Evolutionary conservation across 2,797 vertebrate genomes (phyloP).

Genomic region (Perodicticus potto): DNA sequence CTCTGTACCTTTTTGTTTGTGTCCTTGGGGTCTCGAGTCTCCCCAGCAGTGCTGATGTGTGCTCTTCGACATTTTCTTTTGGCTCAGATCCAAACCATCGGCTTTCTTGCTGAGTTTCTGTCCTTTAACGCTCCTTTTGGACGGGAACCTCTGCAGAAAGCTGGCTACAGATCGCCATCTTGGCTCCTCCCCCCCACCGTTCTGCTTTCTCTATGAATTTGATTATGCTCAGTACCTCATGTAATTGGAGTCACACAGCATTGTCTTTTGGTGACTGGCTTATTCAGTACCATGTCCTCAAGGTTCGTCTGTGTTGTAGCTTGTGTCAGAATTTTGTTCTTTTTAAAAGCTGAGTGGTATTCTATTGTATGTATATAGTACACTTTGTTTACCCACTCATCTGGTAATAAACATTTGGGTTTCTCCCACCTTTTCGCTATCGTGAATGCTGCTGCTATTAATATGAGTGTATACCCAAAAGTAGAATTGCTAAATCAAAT

Average conservation of each 20-base stretch:
- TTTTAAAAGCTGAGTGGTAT: neutral
- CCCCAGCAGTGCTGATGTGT: too few species aligned
- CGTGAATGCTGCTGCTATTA: neutral
- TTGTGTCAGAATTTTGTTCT: neutral
- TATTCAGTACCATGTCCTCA: neutral
- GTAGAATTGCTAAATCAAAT: neutral
- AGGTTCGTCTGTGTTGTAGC: neutral
- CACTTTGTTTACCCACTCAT: neutral
- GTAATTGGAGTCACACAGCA: neutral
- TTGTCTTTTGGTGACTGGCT: neutral
- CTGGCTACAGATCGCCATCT: too few species aligned
- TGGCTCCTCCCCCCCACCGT: too few species aligned
- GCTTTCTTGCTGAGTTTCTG: too few species aligned
- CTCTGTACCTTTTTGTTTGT: too few species aligned
- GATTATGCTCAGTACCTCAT: neutral
- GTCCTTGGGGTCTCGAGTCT: too few species aligned
- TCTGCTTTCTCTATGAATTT: neutral
- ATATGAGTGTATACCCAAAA: neutral
- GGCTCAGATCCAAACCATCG: too few species aligned
- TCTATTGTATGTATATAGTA: neutral
- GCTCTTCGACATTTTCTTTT: too few species aligned
- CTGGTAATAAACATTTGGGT: neutral
- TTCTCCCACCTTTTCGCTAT: neutral
- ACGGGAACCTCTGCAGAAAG: too few species aligned
- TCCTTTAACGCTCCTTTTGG: too few species aligned